Evolutionary conservation across 2,888 invertebrate genomes (phyloP).

Genomic region (Acleris literana): DNA sequence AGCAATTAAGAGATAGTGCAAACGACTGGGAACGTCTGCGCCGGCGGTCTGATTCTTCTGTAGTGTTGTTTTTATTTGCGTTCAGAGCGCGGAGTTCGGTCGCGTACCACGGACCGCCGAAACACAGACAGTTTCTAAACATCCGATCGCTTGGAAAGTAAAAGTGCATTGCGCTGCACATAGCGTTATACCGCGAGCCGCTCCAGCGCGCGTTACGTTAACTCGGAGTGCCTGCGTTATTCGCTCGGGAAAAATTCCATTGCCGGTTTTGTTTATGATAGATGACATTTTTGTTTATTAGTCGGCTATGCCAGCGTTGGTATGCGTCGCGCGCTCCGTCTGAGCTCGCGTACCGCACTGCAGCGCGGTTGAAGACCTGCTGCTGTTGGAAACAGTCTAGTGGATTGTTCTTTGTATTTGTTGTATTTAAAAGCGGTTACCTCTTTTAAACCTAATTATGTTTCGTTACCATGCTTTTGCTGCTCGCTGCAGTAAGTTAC

Average conservation of each 20-base stretch:
- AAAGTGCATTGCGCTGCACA: constrained; percentile 49
- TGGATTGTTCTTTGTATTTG: constrained; percentile 55
- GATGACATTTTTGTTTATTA: constrained; percentile 22
- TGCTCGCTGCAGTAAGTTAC: constrained; percentile 19
- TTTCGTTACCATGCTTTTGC: constrained; percentile 69
- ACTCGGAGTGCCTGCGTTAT: constrained; percentile 15
- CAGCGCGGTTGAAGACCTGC: constrained; percentile 19
- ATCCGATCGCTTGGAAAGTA: constrained; percentile 50
- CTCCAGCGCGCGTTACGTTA: constrained; percentile 29
- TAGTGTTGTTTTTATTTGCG: constrained; percentile 42
- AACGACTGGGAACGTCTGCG: constrained; percentile 81
- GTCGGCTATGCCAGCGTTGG: constrained; percentile 15
- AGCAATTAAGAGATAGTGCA: constrained; percentile 79
- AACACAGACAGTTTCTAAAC: constrained; percentile 36
- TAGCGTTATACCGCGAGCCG: constrained; percentile 36
- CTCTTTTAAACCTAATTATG: constrained; percentile 58
- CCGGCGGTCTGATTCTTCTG: constrained; percentile 49
- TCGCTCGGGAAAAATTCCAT: constrained; percentile 30
- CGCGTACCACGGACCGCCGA: constrained; percentile 18
- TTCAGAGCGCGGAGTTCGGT: constrained; percentile 36
- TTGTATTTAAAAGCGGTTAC: constrained; percentile 66
- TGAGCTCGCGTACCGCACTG: constrained; percentile 24
- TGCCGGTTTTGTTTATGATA: constrained; percentile 26
- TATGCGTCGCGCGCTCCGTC: constrained; percentile 13
- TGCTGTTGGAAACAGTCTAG: constrained; percentile 13